Evolutionary conservation across 2,888 invertebrate genomes (phyloP).

Genomic region (Brachyopa scutellaris): DNA sequence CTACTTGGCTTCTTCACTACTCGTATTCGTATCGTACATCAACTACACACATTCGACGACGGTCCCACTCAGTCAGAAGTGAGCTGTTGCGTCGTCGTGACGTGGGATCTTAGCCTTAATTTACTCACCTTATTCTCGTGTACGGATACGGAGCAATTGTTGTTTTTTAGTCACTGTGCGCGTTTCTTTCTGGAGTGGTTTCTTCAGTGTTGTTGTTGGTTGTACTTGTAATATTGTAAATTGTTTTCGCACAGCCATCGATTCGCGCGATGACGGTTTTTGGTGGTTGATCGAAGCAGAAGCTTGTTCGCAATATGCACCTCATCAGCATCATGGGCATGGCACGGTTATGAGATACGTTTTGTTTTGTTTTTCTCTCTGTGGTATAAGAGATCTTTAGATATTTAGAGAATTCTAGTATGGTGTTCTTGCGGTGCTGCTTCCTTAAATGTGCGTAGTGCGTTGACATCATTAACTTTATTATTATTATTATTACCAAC

Average conservation of each 20-base stretch:
- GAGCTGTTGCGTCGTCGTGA: slow-evolving; percentile 66
- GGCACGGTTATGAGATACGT: slow-evolving; percentile 46
- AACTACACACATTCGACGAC: slow-evolving; percentile 47
- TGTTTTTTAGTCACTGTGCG: slow-evolving; percentile 28
- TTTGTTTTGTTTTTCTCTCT: too few relatives aligned
- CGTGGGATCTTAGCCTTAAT: slow-evolving; percentile 28
- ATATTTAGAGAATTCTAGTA: slow-evolving; percentile 44
- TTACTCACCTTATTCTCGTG: slow-evolving; percentile 46
- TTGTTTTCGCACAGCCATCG: slow-evolving; percentile 54
- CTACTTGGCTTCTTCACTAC: slow-evolving; percentile 68
- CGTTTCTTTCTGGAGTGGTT: slow-evolving; percentile 24
- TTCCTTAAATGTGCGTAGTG: slow-evolving; percentile 54
- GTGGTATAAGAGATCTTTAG: slow-evolving; percentile 38
- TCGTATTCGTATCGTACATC: too few relatives aligned
- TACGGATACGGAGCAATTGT: slow-evolving; percentile 22
- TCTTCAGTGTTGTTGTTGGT: slow-evolving; percentile 5
- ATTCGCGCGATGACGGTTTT: slow-evolving; percentile 36
- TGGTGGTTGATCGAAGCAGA: slow-evolving; percentile 45
- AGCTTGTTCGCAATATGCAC: slow-evolving; percentile 34
- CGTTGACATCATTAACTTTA: slow-evolving; percentile 61
- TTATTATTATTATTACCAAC: slow-evolving; percentile 36
- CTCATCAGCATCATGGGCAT: slow-evolving; percentile 44
- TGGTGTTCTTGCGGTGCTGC: slow-evolving; percentile 54
- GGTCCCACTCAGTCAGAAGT: slow-evolving; percentile 64
- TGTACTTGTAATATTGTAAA: slow-evolving; percentile 3